phyloP scores from a whole-genome alignment of 2,797 vertebrate species.

The Molossus alvarezi region DNA sequence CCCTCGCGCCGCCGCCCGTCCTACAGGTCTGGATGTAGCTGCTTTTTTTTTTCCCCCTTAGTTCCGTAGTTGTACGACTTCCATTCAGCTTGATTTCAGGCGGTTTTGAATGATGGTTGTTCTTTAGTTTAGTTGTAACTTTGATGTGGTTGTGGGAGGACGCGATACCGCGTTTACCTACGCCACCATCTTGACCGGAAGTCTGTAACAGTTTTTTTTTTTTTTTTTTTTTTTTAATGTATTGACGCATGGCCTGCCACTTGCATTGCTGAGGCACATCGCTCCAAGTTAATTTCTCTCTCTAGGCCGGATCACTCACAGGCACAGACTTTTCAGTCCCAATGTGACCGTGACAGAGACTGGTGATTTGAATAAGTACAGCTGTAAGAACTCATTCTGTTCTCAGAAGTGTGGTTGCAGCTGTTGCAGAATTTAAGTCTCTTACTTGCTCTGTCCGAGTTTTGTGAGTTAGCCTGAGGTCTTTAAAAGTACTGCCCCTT shows the following conservation, averaged over 20 bases:
- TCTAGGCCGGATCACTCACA: not conserved
- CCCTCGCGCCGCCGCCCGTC: no score
- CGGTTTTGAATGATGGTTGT: no score
- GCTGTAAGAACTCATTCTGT: constrained; percentile 44
- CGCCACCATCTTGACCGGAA: no score
- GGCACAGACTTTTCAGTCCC: not conserved
- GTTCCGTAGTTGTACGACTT: no score
- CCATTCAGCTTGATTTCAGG: no score
- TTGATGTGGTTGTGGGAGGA: no score
- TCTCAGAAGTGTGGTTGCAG: not conserved
- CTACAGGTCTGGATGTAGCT: no score
- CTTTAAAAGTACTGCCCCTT: constrained; percentile 69
- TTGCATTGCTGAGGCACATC: not conserved
- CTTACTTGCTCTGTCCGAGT: constrained; percentile 36
- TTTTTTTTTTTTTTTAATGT: not conserved
- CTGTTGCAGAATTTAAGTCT: constrained; percentile 36
- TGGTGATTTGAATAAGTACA: not conserved
- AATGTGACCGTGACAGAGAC: not conserved
- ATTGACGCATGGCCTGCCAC: not conserved
- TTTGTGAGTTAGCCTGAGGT: constrained; percentile 62
- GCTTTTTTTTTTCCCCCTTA: no score
- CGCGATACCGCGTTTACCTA: no score
- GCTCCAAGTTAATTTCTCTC: constrained; percentile 25
- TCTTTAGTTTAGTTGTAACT: no score
- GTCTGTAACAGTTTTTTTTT: not conserved